Evolutionary conservation across 1,140 invertebrate genomes (phyloP), one percentile per base, ranked within the genome.

Genomic region (Chrysoperla carnea): DNA sequence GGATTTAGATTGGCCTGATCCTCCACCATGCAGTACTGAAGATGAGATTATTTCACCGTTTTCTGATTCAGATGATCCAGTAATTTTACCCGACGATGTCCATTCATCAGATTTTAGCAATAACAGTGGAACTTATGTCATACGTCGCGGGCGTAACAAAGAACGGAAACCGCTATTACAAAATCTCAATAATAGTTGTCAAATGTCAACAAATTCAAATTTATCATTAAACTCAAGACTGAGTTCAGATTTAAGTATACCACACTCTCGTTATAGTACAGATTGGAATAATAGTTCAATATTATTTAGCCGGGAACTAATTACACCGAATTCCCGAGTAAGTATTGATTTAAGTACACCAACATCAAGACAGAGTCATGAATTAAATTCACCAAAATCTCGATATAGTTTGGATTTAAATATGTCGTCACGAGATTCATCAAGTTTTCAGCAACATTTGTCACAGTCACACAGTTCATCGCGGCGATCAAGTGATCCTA

Each of bases 61-160:
- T 47, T 79, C 77, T 4, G 77, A 81, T 50, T 72, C 70, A 47
- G 62, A 76, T 56, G 50, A 70, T 54, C 48, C 67, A 60, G 50
- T 67, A 51, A 40, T 72, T 54, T 45, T 67, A 54, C 52, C 62
- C 36, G 50, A 60, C 13, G 55, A 61, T 31, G 45, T 60, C 17
- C 39, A 59, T 57, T 50, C 63, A 50, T 50, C 72, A 45, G 75
- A 76, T 46, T 51, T 78, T 4, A 72, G 69, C 14, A 72, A 71
- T 29, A 23, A 23, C 17, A 68, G 62, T 36, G 78, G 77, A n/a
- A 83, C 78, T 8, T 83, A 81, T 50, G 73, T 83, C 6, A 80
- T 83, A 41, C 58, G 80, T 13, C 71, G 76, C 39, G 78, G 70
- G 51, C 69, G 66, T 53, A 73, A 66, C 40, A 70, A 67, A 47